Percentiles rank a stretch among this genome's conserved stretches.
Evolutionary conservation across 2,888 invertebrate species (phyloP).

Genomic region (Ischnura elegans): DNA sequence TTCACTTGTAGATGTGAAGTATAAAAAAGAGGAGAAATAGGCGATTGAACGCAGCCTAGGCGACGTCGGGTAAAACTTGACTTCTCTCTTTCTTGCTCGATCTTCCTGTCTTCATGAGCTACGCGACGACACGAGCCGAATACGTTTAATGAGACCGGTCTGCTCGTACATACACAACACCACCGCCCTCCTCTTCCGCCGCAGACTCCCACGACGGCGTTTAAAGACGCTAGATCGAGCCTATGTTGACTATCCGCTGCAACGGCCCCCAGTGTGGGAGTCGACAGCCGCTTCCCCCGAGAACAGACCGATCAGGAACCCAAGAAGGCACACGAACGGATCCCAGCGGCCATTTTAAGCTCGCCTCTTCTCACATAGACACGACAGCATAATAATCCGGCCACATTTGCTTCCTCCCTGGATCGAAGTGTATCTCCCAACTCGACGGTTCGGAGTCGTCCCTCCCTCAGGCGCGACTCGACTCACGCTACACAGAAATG

Average conservation of each 20-base stretch:
- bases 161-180: too few relatives aligned
- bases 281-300: background rate
- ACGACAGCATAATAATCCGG: background rate
- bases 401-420: background rate
- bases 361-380: conserved; percentile 56
- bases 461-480: background rate
- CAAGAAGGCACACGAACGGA: background rate
- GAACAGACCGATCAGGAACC: background rate
- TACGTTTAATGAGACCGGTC: background rate
- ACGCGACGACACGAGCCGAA: background rate
- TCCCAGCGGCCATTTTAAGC: conserved; percentile 46
- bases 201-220: background rate
- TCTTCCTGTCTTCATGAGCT: background rate
- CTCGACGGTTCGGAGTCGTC: background rate
- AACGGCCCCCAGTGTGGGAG: background rate
- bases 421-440: background rate
- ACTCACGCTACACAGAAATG: background rate
- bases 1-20: background rate
- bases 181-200: background rate
- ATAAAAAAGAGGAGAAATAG: background rate
- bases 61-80: background rate
- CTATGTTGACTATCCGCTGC: background rate
- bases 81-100: background rate
- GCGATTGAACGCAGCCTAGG: background rate
- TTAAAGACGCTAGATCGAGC: background rate